Evolutionary conservation across 2,113 vertebrate species (phyloP).

Genomic region (Butorides virescens): DNA sequence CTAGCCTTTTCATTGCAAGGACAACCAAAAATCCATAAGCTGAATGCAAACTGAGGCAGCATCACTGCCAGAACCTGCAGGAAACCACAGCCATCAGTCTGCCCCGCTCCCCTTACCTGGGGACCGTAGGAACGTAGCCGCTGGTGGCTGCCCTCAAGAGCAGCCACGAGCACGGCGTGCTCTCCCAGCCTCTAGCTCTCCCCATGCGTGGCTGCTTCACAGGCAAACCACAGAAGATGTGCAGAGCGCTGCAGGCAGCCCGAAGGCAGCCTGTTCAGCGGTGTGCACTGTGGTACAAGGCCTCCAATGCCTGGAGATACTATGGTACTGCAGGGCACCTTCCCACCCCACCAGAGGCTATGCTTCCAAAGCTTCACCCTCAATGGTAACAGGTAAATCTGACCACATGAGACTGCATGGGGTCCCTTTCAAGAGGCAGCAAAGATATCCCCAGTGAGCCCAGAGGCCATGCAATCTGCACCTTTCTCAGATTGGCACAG

Average conservation of each 20-base stretch:
- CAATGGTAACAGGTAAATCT: neutral
- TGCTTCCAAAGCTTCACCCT: neutral
- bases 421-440: neutral
- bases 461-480: neutral
- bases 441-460: neutral
- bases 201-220: rapidly evolving
- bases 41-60: neutral
- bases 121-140: neutral
- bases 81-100: neutral
- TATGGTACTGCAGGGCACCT: neutral
- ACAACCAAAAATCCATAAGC: neutral
- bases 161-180: rapidly evolving
- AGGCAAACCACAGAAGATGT: neutral
- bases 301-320: neutral
- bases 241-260: neutral
- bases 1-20: neutral
- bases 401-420: neutral
- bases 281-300: rapidly evolving
- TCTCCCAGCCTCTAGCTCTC: neutral
- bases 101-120: neutral
- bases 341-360: neutral
- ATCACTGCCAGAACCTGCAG: neutral
- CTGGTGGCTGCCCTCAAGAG: neutral
- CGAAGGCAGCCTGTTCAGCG: neutral
- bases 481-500: neutral